Evolutionary conservation across 30 jellyfish, hydroid and myxozoan genomes (phyloP).

Genomic region (Cassiopea xamachana): DNA sequence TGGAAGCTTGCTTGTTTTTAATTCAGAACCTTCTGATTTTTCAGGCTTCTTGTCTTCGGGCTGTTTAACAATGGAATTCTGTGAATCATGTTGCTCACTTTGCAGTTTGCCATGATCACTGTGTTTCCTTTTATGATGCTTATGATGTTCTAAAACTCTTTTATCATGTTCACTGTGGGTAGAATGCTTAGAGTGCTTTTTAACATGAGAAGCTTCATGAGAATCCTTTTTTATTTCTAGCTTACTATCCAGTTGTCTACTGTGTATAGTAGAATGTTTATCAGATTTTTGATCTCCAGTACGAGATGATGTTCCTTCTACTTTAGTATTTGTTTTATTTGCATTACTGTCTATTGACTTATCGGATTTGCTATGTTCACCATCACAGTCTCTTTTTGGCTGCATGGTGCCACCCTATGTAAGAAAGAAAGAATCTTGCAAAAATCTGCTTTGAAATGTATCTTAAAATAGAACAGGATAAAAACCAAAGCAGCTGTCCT

Average conservation of each 20-base stretch:
- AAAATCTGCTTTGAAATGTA: background rate
- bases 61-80: slow-evolving; percentile 10
- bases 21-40: slow-evolving; percentile 13
- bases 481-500: no score
- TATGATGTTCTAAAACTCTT: slow-evolving; percentile 55
- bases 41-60: slow-evolving; percentile 15
- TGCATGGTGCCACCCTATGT: slow-evolving; percentile 76
- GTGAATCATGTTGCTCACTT: slow-evolving; percentile 5
- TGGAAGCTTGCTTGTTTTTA: slow-evolving; percentile 32
- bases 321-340: slow-evolving; percentile 25
- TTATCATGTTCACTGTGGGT: slow-evolving; percentile 32
- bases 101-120: slow-evolving; percentile 46
- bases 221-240: slow-evolving; percentile 44
- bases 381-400: slow-evolving; percentile 49
- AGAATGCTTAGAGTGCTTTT: slow-evolving; percentile 38
- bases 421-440: background rate
- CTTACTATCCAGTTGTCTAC: slow-evolving; percentile 10
- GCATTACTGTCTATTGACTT: slow-evolving; percentile 30
- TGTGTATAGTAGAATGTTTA: slow-evolving; percentile 9
- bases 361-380: slow-evolving; percentile 47
- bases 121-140: slow-evolving; percentile 64
- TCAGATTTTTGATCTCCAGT: slow-evolving; percentile 1
- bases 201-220: slow-evolving; percentile 19
- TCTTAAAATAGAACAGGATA: no score
- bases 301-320: slow-evolving; percentile 24